These are phyloP conservation scores for Perca flavescens DNA, from an alignment of 2,113 vertebrate genomes.

Conservation along the genomic window DNA sequence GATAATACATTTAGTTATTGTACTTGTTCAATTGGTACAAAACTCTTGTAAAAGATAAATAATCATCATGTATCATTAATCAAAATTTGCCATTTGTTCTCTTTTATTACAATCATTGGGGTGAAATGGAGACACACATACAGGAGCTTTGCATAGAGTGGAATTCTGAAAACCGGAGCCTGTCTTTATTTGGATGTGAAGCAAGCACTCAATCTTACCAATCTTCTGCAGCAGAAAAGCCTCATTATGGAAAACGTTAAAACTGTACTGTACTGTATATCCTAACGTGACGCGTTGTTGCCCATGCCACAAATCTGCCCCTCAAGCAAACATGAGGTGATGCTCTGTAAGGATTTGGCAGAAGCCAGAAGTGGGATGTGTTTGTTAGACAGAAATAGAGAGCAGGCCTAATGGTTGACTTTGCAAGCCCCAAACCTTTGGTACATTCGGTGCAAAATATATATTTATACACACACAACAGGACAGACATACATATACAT, in stretches of 20 bases:
- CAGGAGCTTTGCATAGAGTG: slow-evolving; percentile 85
- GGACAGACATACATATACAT: slow-evolving; percentile 80
- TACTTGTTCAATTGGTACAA: neutral
- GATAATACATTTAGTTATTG: neutral
- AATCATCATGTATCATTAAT: slow-evolving; percentile 47
- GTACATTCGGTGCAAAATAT: slow-evolving; percentile 85
- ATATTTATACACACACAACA: slow-evolving; percentile 80
- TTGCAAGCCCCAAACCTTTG: slow-evolving; percentile 83
- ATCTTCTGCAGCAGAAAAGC: slow-evolving; percentile 58
- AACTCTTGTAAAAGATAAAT: slow-evolving; percentile 26
- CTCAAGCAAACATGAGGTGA: slow-evolving; percentile 53
- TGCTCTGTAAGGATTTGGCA: slow-evolving; percentile 40
- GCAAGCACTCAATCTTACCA: slow-evolving; percentile 37
- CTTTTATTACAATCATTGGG: slow-evolving; percentile 83
- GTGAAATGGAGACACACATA: slow-evolving; percentile 80
- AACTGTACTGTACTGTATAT: slow-evolving; percentile 7
- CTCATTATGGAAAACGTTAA: slow-evolving; percentile 39
- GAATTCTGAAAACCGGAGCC: slow-evolving; percentile 74
- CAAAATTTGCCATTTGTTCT: slow-evolving; percentile 73
- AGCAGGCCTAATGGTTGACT: slow-evolving; percentile 71
- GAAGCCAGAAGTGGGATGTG: slow-evolving; percentile 44
- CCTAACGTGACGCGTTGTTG: slow-evolving; percentile 47
- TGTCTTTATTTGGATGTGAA: slow-evolving; percentile 43
- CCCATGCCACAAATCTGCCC: slow-evolving; percentile 56
- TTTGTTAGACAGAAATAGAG: slow-evolving; percentile 63